These are phyloP conservation scores for Tichodroma muraria DNA, from an alignment of 2,113 vertebrate species.

Conservation along the genomic window DNA sequence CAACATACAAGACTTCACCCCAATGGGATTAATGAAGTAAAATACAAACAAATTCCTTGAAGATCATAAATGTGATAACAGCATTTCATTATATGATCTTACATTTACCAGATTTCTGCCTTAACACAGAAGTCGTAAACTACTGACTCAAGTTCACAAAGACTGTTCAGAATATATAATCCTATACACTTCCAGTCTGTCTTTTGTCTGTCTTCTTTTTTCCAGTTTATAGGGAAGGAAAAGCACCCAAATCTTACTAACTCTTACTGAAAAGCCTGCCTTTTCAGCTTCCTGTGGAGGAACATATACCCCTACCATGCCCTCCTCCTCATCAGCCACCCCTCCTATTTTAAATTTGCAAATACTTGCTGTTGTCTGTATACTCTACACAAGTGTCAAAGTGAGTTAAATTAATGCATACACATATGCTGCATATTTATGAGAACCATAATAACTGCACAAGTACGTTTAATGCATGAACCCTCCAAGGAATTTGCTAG, in stretches of 20 bases:
- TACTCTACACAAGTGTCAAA: neutral
- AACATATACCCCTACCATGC: neutral
- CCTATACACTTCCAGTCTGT: neutral
- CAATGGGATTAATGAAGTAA: neutral
- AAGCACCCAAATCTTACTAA: neutral
- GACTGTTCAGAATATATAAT: neutral
- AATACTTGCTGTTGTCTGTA: neutral
- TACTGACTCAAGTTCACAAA: neutral
- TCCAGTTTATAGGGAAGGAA: neutral
- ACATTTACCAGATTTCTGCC: neutral
- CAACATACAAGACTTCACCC: neutral
- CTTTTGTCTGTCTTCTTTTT: neutral
- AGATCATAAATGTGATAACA: neutral
- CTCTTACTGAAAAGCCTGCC: neutral
- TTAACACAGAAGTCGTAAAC: neutral
- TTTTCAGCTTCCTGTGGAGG: neutral
- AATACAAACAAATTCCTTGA: neutral
- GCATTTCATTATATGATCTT: neutral
- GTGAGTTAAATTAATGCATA: slow-evolving; percentile 3
- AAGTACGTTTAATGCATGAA: slow-evolving; percentile 44
- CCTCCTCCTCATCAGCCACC: neutral
- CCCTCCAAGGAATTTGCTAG: slow-evolving; percentile 22
- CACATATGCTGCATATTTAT: slow-evolving; percentile 1
- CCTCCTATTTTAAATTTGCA: neutral
- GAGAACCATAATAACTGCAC: neutral